Evolutionary conservation across 2,888 invertebrate species (phyloP).

Genomic region (Isotomurus palustris): DNA sequence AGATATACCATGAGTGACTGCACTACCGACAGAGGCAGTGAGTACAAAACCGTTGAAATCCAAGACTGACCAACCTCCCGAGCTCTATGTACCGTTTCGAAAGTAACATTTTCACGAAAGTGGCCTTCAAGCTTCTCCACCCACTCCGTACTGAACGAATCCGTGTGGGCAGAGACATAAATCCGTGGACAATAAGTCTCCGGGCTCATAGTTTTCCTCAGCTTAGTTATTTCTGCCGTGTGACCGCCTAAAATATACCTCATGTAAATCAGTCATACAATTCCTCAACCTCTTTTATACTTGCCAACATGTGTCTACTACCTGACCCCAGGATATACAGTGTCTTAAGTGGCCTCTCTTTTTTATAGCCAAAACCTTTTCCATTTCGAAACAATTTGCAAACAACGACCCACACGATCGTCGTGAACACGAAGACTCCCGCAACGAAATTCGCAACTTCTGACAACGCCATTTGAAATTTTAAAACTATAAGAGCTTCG

Average conservation of each 20-base stretch:
- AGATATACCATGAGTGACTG: conserved; percentile 65
- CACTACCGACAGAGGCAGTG: conserved; percentile 64
- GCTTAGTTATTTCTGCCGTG: conserved; percentile 85
- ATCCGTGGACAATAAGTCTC: conserved; percentile 65
- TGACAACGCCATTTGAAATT: too few relatives aligned
- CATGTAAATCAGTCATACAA: too few relatives aligned
- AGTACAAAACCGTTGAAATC: conserved; percentile 62
- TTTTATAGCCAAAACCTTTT: too few relatives aligned
- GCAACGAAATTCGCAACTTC: too few relatives aligned
- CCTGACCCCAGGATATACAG: too few relatives aligned
- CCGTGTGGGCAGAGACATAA: conserved; percentile 74
- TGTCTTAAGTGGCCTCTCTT: too few relatives aligned
- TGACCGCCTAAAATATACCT: conserved; percentile 94
- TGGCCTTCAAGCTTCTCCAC: conserved; percentile 52
- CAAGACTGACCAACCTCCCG: conserved; percentile 84
- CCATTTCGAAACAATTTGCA: too few relatives aligned
- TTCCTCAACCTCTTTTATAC: too few relatives aligned
- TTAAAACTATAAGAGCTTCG: too few relatives aligned
- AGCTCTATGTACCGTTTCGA: conserved; percentile 71
- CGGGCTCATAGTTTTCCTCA: conserved; percentile 62
- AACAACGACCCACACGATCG: too few relatives aligned
- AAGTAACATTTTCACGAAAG: conserved; percentile 50
- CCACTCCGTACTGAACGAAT: conserved; percentile 68
- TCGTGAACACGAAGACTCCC: too few relatives aligned
- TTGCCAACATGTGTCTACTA: too few relatives aligned